Percentiles rank a stretch among this genome's conserved stretches.
These are phyloP conservation scores for Tretioscincus oriximinensis DNA, from an alignment of 2,113 vertebrate genomes.

Conservation along the genomic window DNA sequence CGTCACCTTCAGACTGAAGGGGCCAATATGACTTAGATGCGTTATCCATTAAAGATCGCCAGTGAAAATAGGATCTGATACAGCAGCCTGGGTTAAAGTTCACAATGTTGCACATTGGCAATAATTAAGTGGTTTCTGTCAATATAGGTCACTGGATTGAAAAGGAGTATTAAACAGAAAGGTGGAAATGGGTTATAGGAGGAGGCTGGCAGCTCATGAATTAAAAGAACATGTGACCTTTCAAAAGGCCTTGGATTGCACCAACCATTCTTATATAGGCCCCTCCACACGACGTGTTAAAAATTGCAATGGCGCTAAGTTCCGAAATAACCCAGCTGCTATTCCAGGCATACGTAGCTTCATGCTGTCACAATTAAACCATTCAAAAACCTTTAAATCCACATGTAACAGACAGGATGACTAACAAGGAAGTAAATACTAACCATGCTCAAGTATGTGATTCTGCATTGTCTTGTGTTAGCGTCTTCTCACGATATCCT, in stretches of 20 bases:
- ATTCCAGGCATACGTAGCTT: no score
- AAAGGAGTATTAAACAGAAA: conserved; percentile 55
- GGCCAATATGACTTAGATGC: conserved; percentile 74
- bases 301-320: no score
- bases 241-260: not conserved
- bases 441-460: no score
- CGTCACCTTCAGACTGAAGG: conserved; percentile 65
- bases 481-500: no score
- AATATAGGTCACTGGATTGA: conserved; percentile 68
- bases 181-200: conserved; percentile 39
- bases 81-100: conserved; percentile 58
- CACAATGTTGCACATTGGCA: conserved; percentile 70
- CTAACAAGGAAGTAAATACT: no score
- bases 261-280: not conserved
- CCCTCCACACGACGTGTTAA: not conserved
- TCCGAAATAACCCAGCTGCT: no score
- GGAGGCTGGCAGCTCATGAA: not conserved
- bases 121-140: conserved; percentile 76
- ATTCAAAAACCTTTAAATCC: no score
- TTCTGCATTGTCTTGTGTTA: no score
- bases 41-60: conserved; percentile 74
- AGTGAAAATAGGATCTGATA: conserved; percentile 68
- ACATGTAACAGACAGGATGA: no score
- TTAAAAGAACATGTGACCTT: not conserved
- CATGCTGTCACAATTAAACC: no score